Evolutionary conservation across 23 tunicate genomes (phyloP).

Genomic region (Styela plicata): DNA sequence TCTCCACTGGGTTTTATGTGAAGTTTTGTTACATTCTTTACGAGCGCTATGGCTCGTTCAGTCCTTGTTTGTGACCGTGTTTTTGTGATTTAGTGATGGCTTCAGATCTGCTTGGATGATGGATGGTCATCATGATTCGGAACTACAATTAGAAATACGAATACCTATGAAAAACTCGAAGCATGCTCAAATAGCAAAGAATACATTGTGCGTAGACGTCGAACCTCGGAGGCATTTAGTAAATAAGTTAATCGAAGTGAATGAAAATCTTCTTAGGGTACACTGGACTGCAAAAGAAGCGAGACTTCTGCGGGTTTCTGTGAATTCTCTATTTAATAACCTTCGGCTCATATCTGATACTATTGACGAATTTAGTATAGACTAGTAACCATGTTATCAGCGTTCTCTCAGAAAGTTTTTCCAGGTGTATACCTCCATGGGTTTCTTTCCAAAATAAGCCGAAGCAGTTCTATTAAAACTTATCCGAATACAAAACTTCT

Average conservation of each 20-base stretch:
- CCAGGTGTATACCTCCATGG: too few species aligned
- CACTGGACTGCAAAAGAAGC: conserved; percentile 70
- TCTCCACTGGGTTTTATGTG: too few species aligned
- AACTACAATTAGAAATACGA: neutral
- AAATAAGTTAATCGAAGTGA: conserved; percentile 15
- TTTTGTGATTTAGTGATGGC: too few species aligned
- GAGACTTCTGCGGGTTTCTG: conserved; percentile 58
- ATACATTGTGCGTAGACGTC: conserved; percentile 60
- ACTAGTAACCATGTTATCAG: neutral
- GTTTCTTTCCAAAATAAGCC: too few species aligned
- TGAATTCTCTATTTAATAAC: conserved; percentile 73
- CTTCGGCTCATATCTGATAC: conserved; percentile 58
- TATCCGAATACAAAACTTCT: too few species aligned
- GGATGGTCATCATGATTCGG: neutral
- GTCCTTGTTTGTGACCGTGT: too few species aligned
- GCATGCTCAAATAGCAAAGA: conserved; percentile 60
- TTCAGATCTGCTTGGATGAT: too few species aligned
- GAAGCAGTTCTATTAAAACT: too few species aligned
- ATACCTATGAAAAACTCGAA: neutral
- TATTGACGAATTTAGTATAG: conserved; percentile 57
- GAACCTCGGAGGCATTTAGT: conserved; percentile 74
- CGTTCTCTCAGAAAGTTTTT: neutral
- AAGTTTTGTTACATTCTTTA: too few species aligned
- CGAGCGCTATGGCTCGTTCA: too few species aligned
- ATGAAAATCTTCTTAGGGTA: conserved; percentile 35